Evolutionary conservation across 1,140 invertebrate genomes (phyloP), one percentile per base, ranked within the genome.

Genomic region (Leptinotarsa defecta): DNA sequence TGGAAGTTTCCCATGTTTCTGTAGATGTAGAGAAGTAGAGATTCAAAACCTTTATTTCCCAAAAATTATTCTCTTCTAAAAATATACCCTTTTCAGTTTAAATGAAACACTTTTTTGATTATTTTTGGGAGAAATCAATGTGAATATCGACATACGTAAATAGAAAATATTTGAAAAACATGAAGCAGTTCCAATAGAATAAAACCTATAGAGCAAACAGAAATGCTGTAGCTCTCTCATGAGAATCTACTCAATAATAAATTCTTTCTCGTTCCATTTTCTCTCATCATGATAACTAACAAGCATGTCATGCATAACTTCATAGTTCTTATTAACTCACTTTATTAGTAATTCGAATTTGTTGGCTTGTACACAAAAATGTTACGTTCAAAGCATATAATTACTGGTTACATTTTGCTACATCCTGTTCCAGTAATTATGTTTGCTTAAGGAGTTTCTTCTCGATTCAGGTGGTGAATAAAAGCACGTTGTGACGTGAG

Each of bases 241-340:
- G 52, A 57, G 15, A 57, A 43, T 57, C 4, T 57, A 1, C n/a
- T 13, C 52, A 57, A 57, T 57, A 13, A n/a, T 15, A 8, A 57
- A 57, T 57, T 57, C 17, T 57, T 17, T 57, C 52, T 57, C 17
- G 17, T 15, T 4, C 52, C 15, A 19, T 57, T 57, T 57, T 57
- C 17, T 17, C 17, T 19, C 52, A 57, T 57, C 52, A 57, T 57
- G 52, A 57, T 19, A 57, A 57, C 52, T 57, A 57, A 57, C 52
- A 57, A 57, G 52, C 52, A 57, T 57, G 52, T 19, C 52, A 57
- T 57, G 52, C 52, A 57, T 57, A 57, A 57, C 52, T 57, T 57
- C 52, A 57, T 57, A 57, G 52, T 57, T 57, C 52, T 57, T 43
- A 43, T 43, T 43, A 43, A 43, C 34, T 43, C 34, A 11, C 34